Conservation (phyloP, 2,888 invertebrate genomes). For the Parapristionchus giblindavisi region DNA sequence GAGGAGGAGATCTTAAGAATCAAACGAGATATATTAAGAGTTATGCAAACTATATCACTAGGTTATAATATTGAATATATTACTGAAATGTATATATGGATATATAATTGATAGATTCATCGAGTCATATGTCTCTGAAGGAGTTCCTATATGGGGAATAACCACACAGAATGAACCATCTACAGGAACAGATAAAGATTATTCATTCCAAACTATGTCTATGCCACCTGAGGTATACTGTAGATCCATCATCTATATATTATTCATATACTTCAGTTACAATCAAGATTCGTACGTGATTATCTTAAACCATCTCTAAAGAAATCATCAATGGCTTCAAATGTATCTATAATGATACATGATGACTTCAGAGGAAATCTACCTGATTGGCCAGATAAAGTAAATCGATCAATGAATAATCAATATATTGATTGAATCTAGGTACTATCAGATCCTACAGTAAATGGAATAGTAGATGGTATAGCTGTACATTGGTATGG, state of each 20-base stretch:
- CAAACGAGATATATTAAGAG: background rate
- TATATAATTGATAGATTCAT: slow-evolving; percentile 76
- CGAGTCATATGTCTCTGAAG: slow-evolving; percentile 79
- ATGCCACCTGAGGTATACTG: slow-evolving; percentile 67
- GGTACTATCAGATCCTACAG: slow-evolving; percentile 68
- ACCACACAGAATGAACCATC: slow-evolving; percentile 82
- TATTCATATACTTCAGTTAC: background rate
- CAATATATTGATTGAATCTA: slow-evolving; percentile 40
- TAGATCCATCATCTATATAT: background rate
- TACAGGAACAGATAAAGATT: slow-evolving; percentile 71
- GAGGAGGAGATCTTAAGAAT: slow-evolving; percentile 31
- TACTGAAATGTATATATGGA: background rate
- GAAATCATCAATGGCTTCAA: slow-evolving; percentile 53
- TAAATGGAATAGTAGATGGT: slow-evolving; percentile 76
- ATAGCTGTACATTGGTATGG: slow-evolving; percentile 86
- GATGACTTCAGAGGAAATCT: slow-evolving; percentile 75
- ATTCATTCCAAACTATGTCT: slow-evolving; percentile 80
- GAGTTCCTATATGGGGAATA: slow-evolving; percentile 79
- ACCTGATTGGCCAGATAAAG: slow-evolving; percentile 77
- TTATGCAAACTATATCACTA: slow-evolving; percentile 20
- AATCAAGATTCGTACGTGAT: slow-evolving; percentile 8
- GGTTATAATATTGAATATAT: background rate
- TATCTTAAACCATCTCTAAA: slow-evolving; percentile 19
- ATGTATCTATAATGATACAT: slow-evolving; percentile 79
- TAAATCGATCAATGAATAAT: slow-evolving; percentile 70